phyloP scores from a whole-genome alignment of 2,888 invertebrate genomes.

The Dasysyrphus tricinctus region DNA sequence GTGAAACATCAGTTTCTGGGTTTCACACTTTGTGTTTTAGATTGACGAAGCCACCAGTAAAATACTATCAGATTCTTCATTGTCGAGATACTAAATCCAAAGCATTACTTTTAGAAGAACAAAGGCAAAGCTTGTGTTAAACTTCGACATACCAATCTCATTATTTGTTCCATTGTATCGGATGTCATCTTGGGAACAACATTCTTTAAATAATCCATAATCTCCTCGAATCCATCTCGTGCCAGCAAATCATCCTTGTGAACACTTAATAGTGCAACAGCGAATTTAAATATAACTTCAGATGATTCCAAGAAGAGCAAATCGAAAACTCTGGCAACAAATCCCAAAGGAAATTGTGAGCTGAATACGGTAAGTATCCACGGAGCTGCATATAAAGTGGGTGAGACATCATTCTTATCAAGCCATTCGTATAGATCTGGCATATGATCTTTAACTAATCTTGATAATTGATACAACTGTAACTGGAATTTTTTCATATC shows the following conservation, averaged over 20 bases:
- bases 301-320: conserved; percentile 94
- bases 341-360: conserved; percentile 97
- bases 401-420: conserved; percentile 94
- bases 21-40: background rate
- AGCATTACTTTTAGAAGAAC: too few relatives aligned
- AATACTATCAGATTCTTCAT: background rate
- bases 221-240: conserved; percentile 95
- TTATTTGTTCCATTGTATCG: conserved; percentile 89
- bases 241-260: conserved; percentile 93
- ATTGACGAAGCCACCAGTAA: background rate
- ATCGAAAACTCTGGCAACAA: conserved; percentile 97
- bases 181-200: conserved; percentile 89
- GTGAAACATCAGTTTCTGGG: background rate
- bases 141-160: conserved; percentile 88
- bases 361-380: conserved; percentile 97
- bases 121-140: background rate
- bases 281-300: conserved; percentile 95
- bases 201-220: conserved; percentile 96
- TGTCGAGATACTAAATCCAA: background rate
- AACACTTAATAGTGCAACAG: conserved; percentile 91
- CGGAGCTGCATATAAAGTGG: conserved; percentile 97
- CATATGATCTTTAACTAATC: conserved; percentile 93
- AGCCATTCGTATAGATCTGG: conserved; percentile 94
- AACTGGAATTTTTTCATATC: conserved; percentile 97
- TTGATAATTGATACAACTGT: conserved; percentile 95